phyloP scores from a whole-genome alignment of 2,797 vertebrate genomes.

The Clarias pachynema region DNA sequence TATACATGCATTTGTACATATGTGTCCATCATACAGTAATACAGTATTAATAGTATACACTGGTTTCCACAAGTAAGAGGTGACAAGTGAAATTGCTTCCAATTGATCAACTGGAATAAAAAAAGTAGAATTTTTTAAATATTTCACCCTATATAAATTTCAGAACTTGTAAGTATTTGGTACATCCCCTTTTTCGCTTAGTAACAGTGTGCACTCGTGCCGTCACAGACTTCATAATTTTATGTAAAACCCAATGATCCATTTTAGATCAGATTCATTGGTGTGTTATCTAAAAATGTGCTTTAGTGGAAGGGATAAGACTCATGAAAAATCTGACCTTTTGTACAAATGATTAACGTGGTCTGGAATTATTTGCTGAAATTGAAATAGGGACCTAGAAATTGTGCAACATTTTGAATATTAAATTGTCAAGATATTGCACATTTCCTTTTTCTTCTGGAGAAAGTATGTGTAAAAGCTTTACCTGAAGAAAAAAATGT shows the following conservation, averaged over 20 bases:
- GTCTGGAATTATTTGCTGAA: not conserved
- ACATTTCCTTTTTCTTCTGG: not conserved
- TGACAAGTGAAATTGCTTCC: not conserved
- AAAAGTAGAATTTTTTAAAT: not conserved
- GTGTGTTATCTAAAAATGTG: not conserved
- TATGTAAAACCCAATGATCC: not conserved
- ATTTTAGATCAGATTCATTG: not conserved
- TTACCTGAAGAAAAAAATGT: not conserved
- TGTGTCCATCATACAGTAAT: no score
- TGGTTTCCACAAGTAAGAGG: not conserved
- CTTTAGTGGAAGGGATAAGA: not conserved
- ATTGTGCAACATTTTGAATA: not conserved
- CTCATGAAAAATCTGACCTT: not conserved
- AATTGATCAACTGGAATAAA: not conserved
- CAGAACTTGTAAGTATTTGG: not conserved
- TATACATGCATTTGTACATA: no score
- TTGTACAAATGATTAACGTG: not conserved
- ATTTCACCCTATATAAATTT: not conserved
- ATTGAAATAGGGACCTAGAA: not conserved
- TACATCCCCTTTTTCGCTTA: not conserved
- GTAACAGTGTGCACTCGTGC: not conserved
- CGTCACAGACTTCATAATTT: not conserved
- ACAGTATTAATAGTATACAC: not conserved
- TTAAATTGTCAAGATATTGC: not conserved
- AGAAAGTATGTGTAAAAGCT: not conserved